Percentiles rank a stretch among this genome's conserved stretches.
These are phyloP conservation scores for Notolepis coatsorum DNA, from an alignment of 2,797 vertebrate species.

Conservation along the genomic window DNA sequence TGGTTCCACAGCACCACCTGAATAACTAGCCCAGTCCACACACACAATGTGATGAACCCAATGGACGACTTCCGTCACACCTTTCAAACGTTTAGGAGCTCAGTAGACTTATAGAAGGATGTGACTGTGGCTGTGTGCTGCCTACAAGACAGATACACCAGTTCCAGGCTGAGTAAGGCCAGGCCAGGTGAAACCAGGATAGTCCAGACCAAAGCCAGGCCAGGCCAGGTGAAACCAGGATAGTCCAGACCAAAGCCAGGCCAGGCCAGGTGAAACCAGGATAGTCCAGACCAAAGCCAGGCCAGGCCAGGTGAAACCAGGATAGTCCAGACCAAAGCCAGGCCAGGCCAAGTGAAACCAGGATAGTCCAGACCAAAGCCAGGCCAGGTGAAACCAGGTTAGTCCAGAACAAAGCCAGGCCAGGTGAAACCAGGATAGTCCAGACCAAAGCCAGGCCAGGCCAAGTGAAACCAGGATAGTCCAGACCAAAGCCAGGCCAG, in stretches of 20 bases:
- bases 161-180: background rate
- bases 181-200: background rate
- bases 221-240: background rate
- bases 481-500: background rate
- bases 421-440: background rate
- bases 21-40: no score
- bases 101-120: background rate
- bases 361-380: background rate
- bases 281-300: background rate
- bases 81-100: background rate
- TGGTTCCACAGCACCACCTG: no score
- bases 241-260: background rate
- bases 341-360: background rate
- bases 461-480: slow-evolving; percentile 2
- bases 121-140: background rate
- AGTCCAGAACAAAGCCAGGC: slow-evolving; percentile 3
- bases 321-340: background rate
- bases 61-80: background rate
- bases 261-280: background rate
- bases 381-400: background rate
- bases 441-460: slow-evolving; percentile 3
- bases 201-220: background rate
- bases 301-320: slow-evolving; percentile 22
- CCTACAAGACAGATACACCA: background rate
- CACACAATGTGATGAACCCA: background rate